These are phyloP conservation scores for Achlya flavicornis DNA, from an alignment of 2,888 invertebrate species.

Conservation along the genomic window DNA sequence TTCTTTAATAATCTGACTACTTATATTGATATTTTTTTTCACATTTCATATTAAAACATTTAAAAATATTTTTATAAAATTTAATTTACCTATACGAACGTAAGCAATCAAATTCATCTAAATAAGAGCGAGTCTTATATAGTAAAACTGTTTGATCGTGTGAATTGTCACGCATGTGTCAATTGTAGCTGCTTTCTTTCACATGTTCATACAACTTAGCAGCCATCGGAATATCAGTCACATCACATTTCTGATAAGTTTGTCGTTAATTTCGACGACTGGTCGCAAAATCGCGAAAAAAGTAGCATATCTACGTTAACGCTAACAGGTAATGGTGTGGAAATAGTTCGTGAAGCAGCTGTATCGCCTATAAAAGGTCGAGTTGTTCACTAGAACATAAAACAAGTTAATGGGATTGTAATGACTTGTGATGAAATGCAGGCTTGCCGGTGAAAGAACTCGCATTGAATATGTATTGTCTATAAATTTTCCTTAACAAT, in stretches of 20 bases:
- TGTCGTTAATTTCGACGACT: not conserved
- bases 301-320: conserved; percentile 1
- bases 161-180: not conserved
- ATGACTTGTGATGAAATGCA: conserved; percentile 4
- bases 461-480: conserved; percentile 8
- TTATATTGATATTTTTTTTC: too few species aligned
- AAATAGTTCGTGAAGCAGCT: conserved; percentile 6
- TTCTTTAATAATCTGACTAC: too few species aligned
- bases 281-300: not conserved
- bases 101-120: too few species aligned
- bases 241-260: not conserved
- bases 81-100: too few species aligned
- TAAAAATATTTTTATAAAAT: too few species aligned
- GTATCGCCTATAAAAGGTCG: conserved; percentile 3
- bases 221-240: too few species aligned
- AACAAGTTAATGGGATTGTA: conserved; percentile 10
- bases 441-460: conserved; percentile 8
- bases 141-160: not conserved
- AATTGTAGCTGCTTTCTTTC: not conserved
- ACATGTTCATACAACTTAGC: not conserved
- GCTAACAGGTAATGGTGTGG: not conserved
- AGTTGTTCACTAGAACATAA: conserved; percentile 8
- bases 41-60: too few species aligned
- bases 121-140: not conserved
- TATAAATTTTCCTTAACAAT: conserved; percentile 8